Base-by-base conservation (phyloP, 2,113 vertebrate species). In the Ailurus styani region DNA sequence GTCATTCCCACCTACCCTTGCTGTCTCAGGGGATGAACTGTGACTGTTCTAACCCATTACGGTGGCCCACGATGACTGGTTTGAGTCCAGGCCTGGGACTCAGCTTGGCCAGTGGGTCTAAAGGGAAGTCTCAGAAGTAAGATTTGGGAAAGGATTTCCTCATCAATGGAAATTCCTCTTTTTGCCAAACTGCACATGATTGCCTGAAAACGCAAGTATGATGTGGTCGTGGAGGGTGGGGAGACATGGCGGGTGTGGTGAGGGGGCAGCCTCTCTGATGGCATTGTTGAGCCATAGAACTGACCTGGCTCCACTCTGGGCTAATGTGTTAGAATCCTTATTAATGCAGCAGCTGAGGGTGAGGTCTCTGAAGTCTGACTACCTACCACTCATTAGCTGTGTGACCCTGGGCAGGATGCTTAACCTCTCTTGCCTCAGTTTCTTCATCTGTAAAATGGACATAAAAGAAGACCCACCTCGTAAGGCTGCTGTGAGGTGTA, bases 391-490 rank as follows among this genome's bases (percentile, higher is more conserved):
- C 40, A 62, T 45, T 31, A 40, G 42, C 45, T 40, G 27, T 29
- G 54, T 83, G 64, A 66, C 18, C 57, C n/a, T 14, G 18, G 42
- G 55, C 15, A 79, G 70, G 52, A 40, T 25, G 45, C 29, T 75
- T 68, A 25, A 88, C 37, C 27, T 54, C 34, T 68, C 68, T 70
- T 57, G 37, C 40, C 55, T 87, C 47, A 21, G 20, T 87, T 82
- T 66, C 9, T 62, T 90, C n/a, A 27, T 85, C 84, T 89, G 12
- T 82, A 85, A 77, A 94, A 87, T 54, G 83, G 18, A 87, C 29
- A 15, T 54, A 87, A 40, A 95, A 17, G 45, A 78, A 50, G 78
- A 73, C 7, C 14, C 6, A 64, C 18, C 34, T 78, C 10, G 21
- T 20, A 25, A 95, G 62, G 50, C 42, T 90, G 37, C 57, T 27